A percentile compares a stretch with the other conserved stretches of the same genome.
Conservation (phyloP, 2,113 vertebrate genomes). For the Uropsilus gracilis region DNA sequence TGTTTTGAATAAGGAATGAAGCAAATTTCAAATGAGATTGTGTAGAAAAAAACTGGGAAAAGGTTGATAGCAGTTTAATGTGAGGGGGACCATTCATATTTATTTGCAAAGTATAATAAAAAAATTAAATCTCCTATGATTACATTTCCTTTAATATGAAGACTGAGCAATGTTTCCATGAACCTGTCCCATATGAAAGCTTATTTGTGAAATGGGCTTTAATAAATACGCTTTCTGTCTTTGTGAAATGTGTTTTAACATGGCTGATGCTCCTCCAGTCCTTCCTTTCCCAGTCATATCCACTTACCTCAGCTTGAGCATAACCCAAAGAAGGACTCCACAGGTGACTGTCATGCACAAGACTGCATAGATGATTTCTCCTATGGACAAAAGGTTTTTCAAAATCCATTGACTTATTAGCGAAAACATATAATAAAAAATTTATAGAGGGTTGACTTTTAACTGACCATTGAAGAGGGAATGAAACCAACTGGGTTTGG, state of each 20-base stretch:
- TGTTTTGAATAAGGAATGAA: not conserved
- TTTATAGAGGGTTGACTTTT: not conserved
- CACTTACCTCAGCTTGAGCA: slow-evolving; percentile 89
- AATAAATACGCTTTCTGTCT: too few relatives aligned
- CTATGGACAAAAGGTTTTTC: slow-evolving; percentile 83
- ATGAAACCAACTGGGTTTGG: slow-evolving; percentile 11
- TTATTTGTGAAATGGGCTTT: not conserved
- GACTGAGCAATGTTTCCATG: not conserved
- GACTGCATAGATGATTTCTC: slow-evolving; percentile 85
- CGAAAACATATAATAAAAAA: slow-evolving; percentile 29
- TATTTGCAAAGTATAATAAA: not conserved
- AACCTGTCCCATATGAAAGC: not conserved
- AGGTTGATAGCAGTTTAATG: not conserved
- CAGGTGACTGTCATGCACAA: slow-evolving; percentile 85
- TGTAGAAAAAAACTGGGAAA: not conserved
- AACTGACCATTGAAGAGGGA: slow-evolving; percentile 59
- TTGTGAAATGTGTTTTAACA: too few relatives aligned
- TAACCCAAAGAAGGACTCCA: slow-evolving; percentile 85
- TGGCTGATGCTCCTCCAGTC: not conserved
- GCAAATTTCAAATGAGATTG: not conserved
- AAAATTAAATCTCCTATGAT: not conserved
- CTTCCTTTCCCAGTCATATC: slow-evolving; percentile 18
- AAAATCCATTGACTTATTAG: not conserved
- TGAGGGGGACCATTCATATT: not conserved
- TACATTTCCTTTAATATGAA: not conserved